Conservation (phyloP, 2,797 vertebrate genomes). For the Tolypeutes matacus region DNA sequence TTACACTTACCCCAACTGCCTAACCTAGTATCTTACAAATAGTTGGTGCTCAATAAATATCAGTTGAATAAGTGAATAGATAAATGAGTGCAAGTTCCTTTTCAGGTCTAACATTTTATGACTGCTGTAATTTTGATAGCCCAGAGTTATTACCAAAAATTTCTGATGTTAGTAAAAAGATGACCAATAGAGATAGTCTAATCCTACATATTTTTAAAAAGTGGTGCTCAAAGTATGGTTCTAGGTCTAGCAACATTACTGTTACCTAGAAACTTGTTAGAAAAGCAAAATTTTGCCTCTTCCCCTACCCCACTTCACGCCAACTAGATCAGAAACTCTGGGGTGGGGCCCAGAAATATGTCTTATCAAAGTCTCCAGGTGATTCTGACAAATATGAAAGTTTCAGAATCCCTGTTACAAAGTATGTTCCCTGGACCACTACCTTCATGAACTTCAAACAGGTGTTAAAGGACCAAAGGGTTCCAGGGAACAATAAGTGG, state of each 20-base stretch:
- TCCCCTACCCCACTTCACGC: not conserved
- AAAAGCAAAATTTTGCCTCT: not conserved
- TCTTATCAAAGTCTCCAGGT: not conserved
- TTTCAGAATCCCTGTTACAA: not conserved
- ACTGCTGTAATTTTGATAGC: not conserved
- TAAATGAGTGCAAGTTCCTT: not conserved
- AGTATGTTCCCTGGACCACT: not conserved
- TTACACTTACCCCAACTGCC: not conserved
- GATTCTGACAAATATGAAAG: not conserved
- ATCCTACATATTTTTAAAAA: not conserved
- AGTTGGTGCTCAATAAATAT: not conserved
- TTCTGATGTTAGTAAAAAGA: not conserved
- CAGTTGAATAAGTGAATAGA: not conserved
- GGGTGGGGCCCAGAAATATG: not conserved
- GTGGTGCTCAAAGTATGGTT: not conserved
- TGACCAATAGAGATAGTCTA: not conserved
- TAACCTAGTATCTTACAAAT: not conserved
- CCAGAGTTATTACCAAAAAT: constrained; percentile 21
- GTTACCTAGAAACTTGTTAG: constrained; percentile 22
- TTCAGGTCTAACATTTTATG: not conserved
- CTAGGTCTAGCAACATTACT: not conserved
- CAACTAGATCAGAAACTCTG: not conserved
- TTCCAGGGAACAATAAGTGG: not conserved
- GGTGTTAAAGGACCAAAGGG: not conserved
- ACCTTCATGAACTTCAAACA: not conserved